phyloP scores from a whole-genome alignment of 2,113 vertebrate species.

The Odontophorus gujanensis region DNA sequence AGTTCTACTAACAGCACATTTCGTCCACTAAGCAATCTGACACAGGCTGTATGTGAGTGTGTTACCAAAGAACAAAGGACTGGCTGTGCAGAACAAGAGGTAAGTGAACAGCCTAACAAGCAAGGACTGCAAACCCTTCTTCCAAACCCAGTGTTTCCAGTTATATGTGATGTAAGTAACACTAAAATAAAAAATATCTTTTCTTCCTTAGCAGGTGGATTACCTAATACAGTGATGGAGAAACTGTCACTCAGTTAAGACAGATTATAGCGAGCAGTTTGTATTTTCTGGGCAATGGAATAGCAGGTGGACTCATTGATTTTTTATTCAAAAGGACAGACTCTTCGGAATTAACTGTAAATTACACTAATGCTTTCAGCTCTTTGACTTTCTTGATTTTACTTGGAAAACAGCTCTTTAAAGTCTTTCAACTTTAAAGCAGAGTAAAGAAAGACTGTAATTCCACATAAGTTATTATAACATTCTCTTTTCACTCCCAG shows the following conservation, averaged over 20 bases:
- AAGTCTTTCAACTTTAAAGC: background rate
- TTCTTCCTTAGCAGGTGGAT: background rate
- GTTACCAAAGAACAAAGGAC: background rate
- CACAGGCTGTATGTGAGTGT: background rate
- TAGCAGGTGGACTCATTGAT: conserved; percentile 46
- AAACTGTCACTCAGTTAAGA: conserved; percentile 8
- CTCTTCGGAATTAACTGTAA: conserved; percentile 10
- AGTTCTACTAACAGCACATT: background rate
- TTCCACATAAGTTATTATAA: background rate
- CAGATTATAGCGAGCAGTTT: background rate
- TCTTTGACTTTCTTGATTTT: background rate
- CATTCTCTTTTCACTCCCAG: background rate
- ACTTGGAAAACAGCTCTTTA: background rate
- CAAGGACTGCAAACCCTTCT: background rate
- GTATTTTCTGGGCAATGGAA: background rate
- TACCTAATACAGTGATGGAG: background rate
- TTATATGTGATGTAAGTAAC: background rate
- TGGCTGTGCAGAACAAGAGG: background rate
- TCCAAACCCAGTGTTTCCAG: background rate
- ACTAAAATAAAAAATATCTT: background rate
- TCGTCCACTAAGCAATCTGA: background rate
- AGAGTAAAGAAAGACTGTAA: background rate
- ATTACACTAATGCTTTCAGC: background rate
- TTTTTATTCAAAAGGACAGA: background rate
- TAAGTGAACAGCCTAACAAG: background rate